Evolutionary conservation across 1,140 invertebrate genomes (phyloP), one percentile per base, ranked within the genome.

Genomic region (Magallana ariakensis): DNA sequence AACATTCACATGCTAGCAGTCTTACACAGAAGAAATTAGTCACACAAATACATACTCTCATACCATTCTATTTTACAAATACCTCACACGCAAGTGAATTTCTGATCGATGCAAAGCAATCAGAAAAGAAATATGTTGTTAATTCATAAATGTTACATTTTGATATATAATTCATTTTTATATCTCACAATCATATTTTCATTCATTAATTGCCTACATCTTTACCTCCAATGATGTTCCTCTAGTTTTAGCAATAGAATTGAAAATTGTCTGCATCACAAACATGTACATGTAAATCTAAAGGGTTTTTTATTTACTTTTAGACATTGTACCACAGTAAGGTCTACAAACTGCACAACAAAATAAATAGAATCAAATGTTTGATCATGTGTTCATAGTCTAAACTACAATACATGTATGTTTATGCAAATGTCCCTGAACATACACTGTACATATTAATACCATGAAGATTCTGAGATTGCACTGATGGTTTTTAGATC

Each of bases 341-440:
- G 22, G 4, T 75, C 66, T 75, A 75, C 33, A 33, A 11, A 75
- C 19, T 75, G 11, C 66, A 75, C 66, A 75, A 75, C 66, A 75
- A 1, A 75, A 13, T 46, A 46, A 46, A 46, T 46, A 46, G 33
- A 46, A 46, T 46, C 33, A 46, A 46, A 46, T 46, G 33, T 46
- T 46, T 46, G 33, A 46, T 46, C 5, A 4, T 46, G 33, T 46
- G 33, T 46, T 46, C 3, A 46, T 4, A 46, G 33, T 46, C 2
- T 46, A 46, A 46, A 46, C 33, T 46, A 46, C 2, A 2, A 46
- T 46, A 46, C 33, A 2, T 46, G 33, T 1, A 46, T 46, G 33
- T 75, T 19, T 13, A 19, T 26, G 66, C 66, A 75, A 75, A 75
- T 75, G 15, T 75, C 66, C 66, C 66, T 75, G 66, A 75, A 75